Evolutionary conservation across 2,797 vertebrate species (phyloP), one percentile per base, ranked within the genome.

Genomic region (Sarcoramphus papa): DNA sequence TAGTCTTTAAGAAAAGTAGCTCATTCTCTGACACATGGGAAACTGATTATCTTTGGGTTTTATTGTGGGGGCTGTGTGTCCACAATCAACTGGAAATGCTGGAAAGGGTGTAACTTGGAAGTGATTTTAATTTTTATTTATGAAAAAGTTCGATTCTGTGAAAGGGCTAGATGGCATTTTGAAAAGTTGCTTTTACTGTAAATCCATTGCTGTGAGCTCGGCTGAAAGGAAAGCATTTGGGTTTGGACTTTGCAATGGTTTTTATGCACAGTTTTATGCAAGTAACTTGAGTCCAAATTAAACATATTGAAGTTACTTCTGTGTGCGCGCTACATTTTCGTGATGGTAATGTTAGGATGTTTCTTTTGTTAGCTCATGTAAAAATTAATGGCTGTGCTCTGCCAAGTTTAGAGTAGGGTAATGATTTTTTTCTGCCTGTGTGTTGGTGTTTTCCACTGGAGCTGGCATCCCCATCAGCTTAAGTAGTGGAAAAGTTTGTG

Each of bases 351-450:
- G 88, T 88, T 95, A 85, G 89, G 92, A 85, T 95, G 94, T 97
- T 98, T 97, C 93, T 97, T 98, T 97, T 95, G 94, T 97, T 97
- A 97, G 93, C 90, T 97, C 95, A 97, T 97, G 93, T 97, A 96
- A 95, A 98, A 98, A 84, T 94, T 96, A 95, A 96, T 62, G 76
- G 54, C 85, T 94, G 82, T 57, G n/a, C 88, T 85, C 83, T 96
- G 95, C 93, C 92, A 97, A 97, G 82, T 91, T 97, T 96, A 89
- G 92, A 94, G 81, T 43, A 96, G 95, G 92, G 74, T 96, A 96
- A 93, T 93, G 86, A 92, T 84, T 95, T 97, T 90, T 93, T 93
- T 40, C 73, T 92, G 94, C 80, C 86, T 90, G 63, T 78, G 75
- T 86, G 92, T 95, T 93, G 94, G 91, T 96, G 94, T 89, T 85